These are phyloP conservation scores for Scaptomyza cyrtandrae DNA, from an alignment of 2,888 invertebrate species.

Conservation along the genomic window DNA sequence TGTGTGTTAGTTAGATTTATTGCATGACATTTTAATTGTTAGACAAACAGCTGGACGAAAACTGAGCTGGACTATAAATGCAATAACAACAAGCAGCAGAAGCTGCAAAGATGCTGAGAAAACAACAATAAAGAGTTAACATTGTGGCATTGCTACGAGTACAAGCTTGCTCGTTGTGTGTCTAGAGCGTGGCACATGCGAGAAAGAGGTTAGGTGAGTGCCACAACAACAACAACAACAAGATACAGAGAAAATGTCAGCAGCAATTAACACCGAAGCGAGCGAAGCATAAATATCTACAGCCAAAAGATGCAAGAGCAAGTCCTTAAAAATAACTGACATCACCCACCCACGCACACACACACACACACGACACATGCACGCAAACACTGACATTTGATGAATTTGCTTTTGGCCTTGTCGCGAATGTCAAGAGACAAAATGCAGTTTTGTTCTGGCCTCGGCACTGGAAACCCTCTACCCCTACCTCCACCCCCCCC, in stretches of 20 bases:
- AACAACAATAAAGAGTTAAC: conserved; percentile 38
- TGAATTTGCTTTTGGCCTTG: conserved; percentile 75
- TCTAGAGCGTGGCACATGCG: conserved; percentile 15
- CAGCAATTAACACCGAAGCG: conserved; percentile 66
- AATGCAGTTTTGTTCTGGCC: conserved; percentile 48
- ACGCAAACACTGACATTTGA: conserved; percentile 61
- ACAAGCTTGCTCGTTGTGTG: not conserved
- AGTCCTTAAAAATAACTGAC: conserved; percentile 65
- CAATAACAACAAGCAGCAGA: conserved; percentile 28
- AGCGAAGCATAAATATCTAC: conserved; percentile 14
- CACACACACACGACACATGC: not conserved
- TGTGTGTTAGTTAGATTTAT: conserved; percentile 70
- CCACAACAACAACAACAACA: conserved; percentile 4
- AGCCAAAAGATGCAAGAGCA: conserved; percentile 56
- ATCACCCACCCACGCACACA: conserved; percentile 15
- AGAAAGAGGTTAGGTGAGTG: conserved; percentile 18
- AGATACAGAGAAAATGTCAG: conserved; percentile 57
- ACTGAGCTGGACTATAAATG: conserved; percentile 53
- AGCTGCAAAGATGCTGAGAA: conserved; percentile 54
- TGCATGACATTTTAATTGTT: conserved; percentile 79
- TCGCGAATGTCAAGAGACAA: conserved; percentile 64
- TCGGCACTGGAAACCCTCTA: conserved; percentile 12
- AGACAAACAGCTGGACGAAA: conserved; percentile 77
- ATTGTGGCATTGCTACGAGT: conserved; percentile 29
- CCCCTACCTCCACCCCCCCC: not conserved